Base-by-base conservation (phyloP, 2,888 invertebrate genomes). In the Aphelenchoides bicaudatus region DNA sequence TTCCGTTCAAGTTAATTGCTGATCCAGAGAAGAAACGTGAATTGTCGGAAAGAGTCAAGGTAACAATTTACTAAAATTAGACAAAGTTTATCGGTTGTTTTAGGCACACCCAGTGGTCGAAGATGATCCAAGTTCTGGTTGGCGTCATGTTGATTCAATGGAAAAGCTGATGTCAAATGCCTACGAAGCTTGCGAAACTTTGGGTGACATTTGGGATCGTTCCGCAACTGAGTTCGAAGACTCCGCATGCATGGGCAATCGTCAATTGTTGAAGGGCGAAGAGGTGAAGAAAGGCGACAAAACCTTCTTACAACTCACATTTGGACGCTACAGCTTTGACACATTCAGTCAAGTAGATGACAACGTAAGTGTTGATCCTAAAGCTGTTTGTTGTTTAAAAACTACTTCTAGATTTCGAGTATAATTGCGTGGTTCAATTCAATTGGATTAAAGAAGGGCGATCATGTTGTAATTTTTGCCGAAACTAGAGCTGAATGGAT, bases 401-500 rank as follows among this genome's bases (percentile, higher is more conserved):
- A n/a, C n/a, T n/a, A n/a, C n/a, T n/a, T n/a, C n/a, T n/a, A n/a
- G n/a, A n/a, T n/a, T n/a, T n/a, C 87, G 58, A n/a, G n/a, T n/a
- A n/a, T n/a, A n/a, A n/a, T n/a, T n/a, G n/a, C n/a, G n/a, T 96
- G 94, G 0, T 83, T 98, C 63, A 84, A 87, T 38, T 87, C 86
- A 74, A 81, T 90, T 34, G 91, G 91, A 23, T 47, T 61, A 3
- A 67, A 67, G 19, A 64, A 68, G 25, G 46, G 62, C 1, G 63
- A 72, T 13, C 66, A 70, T n/a, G 85, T 96, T 69, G 91, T 89
- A 55, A 87, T 98, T 78, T 96, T 93, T 83, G 92, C 94, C 0
- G 98, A 98, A 83, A 98, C 96, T 0, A 85, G 94, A 70, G 90
- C 90, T 48, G 96, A 98, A 82, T 98, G 98, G 98, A 88, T 96